phyloP scores from a whole-genome alignment of 2,797 vertebrate species.

The Merluccius polli region DNA sequence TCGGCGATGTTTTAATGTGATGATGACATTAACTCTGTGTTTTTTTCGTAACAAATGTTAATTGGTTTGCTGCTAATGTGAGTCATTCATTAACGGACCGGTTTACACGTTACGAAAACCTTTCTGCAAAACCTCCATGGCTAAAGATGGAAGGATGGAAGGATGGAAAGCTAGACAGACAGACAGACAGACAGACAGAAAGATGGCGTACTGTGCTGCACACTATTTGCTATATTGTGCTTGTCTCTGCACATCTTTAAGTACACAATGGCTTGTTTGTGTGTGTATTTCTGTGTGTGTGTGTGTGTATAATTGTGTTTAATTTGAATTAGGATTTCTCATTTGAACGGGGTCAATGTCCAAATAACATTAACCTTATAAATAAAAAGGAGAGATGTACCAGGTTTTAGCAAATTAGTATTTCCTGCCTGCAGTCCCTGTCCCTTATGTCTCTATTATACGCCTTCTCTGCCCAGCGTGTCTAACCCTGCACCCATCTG shows the following conservation, averaged over 20 bases:
- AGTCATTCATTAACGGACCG: neutral
- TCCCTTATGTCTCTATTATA: neutral
- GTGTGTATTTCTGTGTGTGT: constrained; percentile 14
- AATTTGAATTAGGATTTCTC: too few species aligned
- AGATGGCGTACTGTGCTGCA: neutral
- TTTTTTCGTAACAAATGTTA: neutral
- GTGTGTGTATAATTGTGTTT: neutral
- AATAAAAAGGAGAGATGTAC: too few species aligned
- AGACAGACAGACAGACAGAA: too few species aligned
- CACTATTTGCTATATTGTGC: constrained; percentile 2
- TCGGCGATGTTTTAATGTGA: constrained; percentile 11
- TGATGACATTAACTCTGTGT: constrained; percentile 9
- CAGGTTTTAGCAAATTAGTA: too few species aligned
- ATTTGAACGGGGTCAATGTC: too few species aligned
- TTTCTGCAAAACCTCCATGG: too few species aligned
- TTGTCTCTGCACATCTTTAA: too few species aligned
- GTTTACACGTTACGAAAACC: neutral
- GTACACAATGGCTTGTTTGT: neutral
- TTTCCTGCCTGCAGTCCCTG: neutral
- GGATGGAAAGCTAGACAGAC: too few species aligned
- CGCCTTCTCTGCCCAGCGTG: neutral
- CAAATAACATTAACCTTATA: too few species aligned
- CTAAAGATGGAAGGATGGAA: too few species aligned
- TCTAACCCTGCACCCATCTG: neutral
- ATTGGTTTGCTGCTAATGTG: neutral